Base-by-base conservation (phyloP, 2,113 vertebrate genomes). In the Fregetta grallaria region DNA sequence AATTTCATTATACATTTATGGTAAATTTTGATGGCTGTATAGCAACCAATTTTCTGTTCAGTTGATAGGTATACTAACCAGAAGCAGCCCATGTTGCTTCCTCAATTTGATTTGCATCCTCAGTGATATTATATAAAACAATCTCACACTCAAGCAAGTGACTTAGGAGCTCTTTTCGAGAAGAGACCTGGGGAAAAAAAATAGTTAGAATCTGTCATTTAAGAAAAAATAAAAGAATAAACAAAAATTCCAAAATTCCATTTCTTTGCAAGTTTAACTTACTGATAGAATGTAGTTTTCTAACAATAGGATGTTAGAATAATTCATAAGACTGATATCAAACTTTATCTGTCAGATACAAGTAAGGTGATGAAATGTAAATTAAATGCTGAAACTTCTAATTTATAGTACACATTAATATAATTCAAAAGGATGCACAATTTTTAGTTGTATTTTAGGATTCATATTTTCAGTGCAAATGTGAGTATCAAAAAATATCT, bases 21-120 rank as follows among this genome's bases (percentile, higher is more conserved):
- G 17, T 7, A 86, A 84, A 62, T 26, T 58, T 56, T 71, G 45
- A 56, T 44, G 20, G 17, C 34, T 67, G 17, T 25, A 75, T 12
- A 49, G 70, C 40, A 94, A 32, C 3, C 4, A 50, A 29, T 81
- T 84, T 72, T 47, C 71, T 78, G 6, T 86, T 85, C 18, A 73
- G 11, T 13, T 42, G 36, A 30, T 59, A 66, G 74, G 63, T n/a
- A 29, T 88, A 97, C 97, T 92, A 85, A 99, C 99, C 99, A 82
- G 98, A 98, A 56, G 98, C 98, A 26, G 99, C 99, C 99, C 99
- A 99, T 4, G 49, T 78, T 55, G 99, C 99, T 59, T 99, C 99
- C 9, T 99, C 98, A 47, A 98, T 97, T 92, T 99, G 98, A 36
- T 96, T 93, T 4, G 78, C 32, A 88, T 98, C 85, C 92, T 99